These are phyloP conservation scores for Eristalis tenax DNA, from an alignment of 2,888 invertebrate genomes.

Conservation along the genomic window DNA sequence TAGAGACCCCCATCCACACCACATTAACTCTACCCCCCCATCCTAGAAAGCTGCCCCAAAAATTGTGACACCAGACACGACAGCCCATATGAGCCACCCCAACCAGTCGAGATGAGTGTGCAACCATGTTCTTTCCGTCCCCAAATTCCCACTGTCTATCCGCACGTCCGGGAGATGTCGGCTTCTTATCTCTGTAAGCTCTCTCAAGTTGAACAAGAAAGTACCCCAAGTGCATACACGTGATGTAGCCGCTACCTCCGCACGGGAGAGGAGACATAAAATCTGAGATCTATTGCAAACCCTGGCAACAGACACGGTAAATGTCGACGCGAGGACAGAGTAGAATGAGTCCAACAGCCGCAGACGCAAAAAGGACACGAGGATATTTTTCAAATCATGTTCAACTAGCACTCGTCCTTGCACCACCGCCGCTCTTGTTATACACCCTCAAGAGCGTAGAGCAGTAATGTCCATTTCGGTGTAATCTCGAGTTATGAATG, in stretches of 20 bases:
- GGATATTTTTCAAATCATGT: slow-evolving; percentile 28
- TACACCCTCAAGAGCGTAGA: not conserved
- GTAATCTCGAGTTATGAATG: slow-evolving; percentile 52
- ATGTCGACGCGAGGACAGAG: not conserved
- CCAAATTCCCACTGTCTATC: not conserved
- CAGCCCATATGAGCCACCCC: slow-evolving; percentile 20
- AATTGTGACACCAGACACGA: slow-evolving; percentile 46
- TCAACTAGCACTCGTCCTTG: not conserved
- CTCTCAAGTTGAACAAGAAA: not conserved
- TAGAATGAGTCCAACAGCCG: too few relatives aligned
- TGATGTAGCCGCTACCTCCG: not conserved
- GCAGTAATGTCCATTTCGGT: slow-evolving; percentile 24
- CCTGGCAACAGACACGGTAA: slow-evolving; percentile 4
- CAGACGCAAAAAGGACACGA: not conserved
- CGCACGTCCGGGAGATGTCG: too few relatives aligned
- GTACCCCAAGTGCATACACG: too few relatives aligned
- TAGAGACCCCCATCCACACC: slow-evolving; percentile 16
- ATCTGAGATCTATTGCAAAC: slow-evolving; percentile 41
- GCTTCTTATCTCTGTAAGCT: not conserved
- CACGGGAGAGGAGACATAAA: slow-evolving; percentile 17
- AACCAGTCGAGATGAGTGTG: not conserved
- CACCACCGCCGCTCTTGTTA: not conserved
- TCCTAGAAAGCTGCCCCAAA: slow-evolving; percentile 50
- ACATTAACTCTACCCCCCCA: not conserved
- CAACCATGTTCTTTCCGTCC: not conserved